Base-by-base conservation (phyloP, 2,888 invertebrate species). In the Drosophila austrosaltans region DNA sequence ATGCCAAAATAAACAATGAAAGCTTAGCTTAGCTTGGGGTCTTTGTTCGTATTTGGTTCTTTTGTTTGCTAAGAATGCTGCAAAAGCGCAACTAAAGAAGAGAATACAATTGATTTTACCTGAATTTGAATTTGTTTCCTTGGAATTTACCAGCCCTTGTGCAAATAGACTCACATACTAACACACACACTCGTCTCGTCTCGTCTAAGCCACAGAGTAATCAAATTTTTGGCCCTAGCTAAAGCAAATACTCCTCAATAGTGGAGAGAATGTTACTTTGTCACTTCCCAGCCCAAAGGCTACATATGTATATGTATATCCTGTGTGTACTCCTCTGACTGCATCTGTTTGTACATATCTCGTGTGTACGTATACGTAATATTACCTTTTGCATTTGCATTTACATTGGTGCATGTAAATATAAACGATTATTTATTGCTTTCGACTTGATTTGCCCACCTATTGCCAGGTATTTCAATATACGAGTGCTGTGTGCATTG, bases 21-120 rank as follows among this genome's bases (percentile, higher is more conserved):
- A 39, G 39, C 22, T 57, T 36, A 39, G 39, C 22, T 57, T 36
- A 39, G 57, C 39, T 39, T 36, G n/a, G 3, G 40, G 54, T 48
- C 48, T 25, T 48, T 48, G 22, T 22, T 25, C 25, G 1, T 48
- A 48, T 48, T 48, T 48, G 48, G 28, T 28, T 28, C 4, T 36
- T 40, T 66, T 72, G 59, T 71, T 80, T 69, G 64, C 61, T 10
- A 58, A 66, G 67, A 72, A 56, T 59, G 69, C 65, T 71, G 69
- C 56, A 84, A 87, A 87, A 82, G 87, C 72, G 82, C 83, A 83
- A 63, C 71, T 72, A 57, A 59, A 57, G 68, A 61, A 44, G 32
- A 66, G 74, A 67, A 69, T 66, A 69, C 69, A 65, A 56, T 69
- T 71, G 68, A 72, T 28, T 53, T 69, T 44, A 69, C 62, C 60